These are phyloP conservation scores for Drosophila sp. DNA, from an alignment of 1,140 invertebrate genomes.

Conservation along the genomic window DNA sequence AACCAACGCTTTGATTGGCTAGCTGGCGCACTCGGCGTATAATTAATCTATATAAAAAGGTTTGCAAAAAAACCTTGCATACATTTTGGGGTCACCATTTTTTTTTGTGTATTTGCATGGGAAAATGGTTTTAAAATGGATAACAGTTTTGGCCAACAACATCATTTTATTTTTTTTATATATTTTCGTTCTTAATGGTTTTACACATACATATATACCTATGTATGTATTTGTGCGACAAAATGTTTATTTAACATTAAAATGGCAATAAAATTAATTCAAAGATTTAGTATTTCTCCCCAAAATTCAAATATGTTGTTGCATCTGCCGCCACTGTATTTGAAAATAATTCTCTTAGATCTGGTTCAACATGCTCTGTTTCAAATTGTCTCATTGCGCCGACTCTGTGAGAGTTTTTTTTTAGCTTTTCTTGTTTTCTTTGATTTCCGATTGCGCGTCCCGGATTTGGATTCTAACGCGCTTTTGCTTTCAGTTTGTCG, in stretches of 20 bases:
- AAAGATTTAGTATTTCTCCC: no score
- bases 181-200: no score
- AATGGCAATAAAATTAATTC: no score
- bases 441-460: constrained; percentile 41
- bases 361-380: constrained; percentile 38
- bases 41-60: no score
- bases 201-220: no score
- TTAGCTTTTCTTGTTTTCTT: constrained; percentile 11
- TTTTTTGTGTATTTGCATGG: background rate
- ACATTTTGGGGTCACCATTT: background rate
- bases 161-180: no score
- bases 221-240: no score
- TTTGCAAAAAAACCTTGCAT: background rate
- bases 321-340: constrained; percentile 21
- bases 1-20: no score
- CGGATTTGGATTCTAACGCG: constrained; percentile 62
- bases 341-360: constrained; percentile 46
- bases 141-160: no score
- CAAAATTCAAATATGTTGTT: background rate
- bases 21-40: no score
- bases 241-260: no score
- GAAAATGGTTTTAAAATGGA: no score
- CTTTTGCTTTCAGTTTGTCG: constrained; percentile 78
- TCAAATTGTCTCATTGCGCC: constrained; percentile 43
- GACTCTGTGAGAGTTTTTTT: constrained; percentile 47